Evolutionary conservation across 2,113 vertebrate genomes (phyloP).

Genomic region (Scytalopus superciliaris): DNA sequence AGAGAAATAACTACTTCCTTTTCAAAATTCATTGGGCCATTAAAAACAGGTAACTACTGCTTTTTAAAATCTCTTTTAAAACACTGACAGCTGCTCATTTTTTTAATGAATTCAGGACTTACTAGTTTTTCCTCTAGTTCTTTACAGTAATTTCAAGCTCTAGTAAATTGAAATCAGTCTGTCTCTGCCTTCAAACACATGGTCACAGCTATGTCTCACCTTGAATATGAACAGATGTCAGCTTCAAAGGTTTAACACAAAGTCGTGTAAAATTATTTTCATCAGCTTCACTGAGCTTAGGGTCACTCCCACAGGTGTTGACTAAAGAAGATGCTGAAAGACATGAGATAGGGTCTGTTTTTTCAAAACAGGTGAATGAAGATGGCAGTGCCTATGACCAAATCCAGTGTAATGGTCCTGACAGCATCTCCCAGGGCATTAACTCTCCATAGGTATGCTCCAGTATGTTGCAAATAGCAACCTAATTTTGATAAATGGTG

Average conservation of each 20-base stretch:
- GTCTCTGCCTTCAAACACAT: background rate
- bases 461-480: background rate
- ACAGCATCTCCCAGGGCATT: background rate
- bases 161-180: background rate
- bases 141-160: background rate
- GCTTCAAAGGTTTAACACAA: background rate
- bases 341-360: background rate
- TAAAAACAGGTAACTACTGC: background rate
- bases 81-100: background rate
- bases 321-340: background rate
- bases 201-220: background rate
- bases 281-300: background rate
- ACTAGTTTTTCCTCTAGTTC: background rate
- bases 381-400: background rate
- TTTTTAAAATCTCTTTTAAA: background rate
- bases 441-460: background rate
- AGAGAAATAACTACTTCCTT: background rate
- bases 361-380: background rate
- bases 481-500: background rate
- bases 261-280: background rate
- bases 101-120: background rate
- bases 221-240: background rate
- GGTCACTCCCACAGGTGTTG: accelerated
- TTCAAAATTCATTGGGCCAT: background rate
- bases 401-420: background rate